These are phyloP conservation scores for Scophthalmus maximus DNA, from an alignment of 2,113 vertebrate genomes.

Conservation along the genomic window DNA sequence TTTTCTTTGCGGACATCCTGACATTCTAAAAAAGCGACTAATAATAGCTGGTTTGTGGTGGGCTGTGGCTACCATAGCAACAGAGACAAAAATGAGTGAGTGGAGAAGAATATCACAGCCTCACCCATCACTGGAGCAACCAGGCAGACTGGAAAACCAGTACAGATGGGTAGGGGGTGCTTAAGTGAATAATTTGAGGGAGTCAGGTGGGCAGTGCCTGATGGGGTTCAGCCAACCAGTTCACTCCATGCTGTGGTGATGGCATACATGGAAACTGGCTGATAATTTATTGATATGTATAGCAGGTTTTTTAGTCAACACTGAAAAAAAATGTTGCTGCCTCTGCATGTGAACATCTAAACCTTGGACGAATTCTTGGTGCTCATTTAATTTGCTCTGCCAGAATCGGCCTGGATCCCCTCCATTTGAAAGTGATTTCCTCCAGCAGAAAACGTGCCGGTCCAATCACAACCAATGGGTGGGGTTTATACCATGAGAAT, in stretches of 20 bases:
- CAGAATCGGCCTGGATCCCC: too few relatives aligned
- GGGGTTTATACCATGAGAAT: too few relatives aligned
- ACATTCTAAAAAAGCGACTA: conserved; percentile 42
- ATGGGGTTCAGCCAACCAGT: conserved; percentile 21
- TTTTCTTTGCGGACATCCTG: conserved; percentile 33
- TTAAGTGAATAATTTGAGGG: conserved; percentile 43
- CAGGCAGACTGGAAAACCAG: conserved; percentile 46
- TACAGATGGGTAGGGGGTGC: neutral
- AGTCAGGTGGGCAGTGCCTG: conserved; percentile 2
- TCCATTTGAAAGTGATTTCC: too few relatives aligned
- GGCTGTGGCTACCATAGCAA: conserved; percentile 69
- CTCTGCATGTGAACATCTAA: neutral
- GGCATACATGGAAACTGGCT: neutral
- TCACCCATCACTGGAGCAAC: conserved; percentile 32
- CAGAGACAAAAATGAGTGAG: conserved; percentile 62
- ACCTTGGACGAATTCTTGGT: too few relatives aligned
- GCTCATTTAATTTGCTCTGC: too few relatives aligned
- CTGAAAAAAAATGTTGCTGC: conserved; percentile 1
- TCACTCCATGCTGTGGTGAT: neutral
- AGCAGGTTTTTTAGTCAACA: neutral
- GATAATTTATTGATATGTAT: conserved; percentile 10
- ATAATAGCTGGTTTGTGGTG: conserved; percentile 48
- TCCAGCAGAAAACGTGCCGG: too few relatives aligned
- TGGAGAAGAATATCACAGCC: conserved; percentile 35
- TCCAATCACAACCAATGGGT: too few relatives aligned